phyloP scores from a whole-genome alignment of 2,113 vertebrate genomes.

The Corythornis vintsioides region DNA sequence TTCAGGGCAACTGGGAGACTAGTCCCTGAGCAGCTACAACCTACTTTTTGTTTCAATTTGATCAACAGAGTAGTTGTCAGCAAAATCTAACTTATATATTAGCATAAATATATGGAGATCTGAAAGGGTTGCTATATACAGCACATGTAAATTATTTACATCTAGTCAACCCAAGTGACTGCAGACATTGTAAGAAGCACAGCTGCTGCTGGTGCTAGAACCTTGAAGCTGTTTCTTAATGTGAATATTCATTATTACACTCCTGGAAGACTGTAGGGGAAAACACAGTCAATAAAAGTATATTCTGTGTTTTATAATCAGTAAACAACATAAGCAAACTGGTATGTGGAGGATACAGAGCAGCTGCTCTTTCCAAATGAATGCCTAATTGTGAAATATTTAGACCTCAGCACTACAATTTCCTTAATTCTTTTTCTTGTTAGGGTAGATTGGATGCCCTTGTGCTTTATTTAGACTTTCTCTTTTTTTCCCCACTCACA shows the following conservation, averaged over 20 bases:
- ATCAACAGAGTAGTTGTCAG: slow-evolving; percentile 46
- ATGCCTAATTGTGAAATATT: slow-evolving; percentile 55
- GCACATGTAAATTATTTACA: slow-evolving; percentile 71
- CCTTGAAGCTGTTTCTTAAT: slow-evolving; percentile 53
- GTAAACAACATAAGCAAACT: slow-evolving; percentile 22
- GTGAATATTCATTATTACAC: slow-evolving; percentile 38
- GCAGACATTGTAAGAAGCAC: slow-evolving; percentile 56
- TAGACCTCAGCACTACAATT: slow-evolving; percentile 20
- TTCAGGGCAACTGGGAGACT: slow-evolving; percentile 44
- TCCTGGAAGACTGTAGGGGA: slow-evolving; percentile 29
- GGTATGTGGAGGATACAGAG: slow-evolving; percentile 29
- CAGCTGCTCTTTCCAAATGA: slow-evolving; percentile 68
- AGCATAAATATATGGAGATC: slow-evolving; percentile 49
- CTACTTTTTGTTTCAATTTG: slow-evolving; percentile 56
- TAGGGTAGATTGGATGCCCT: background rate
- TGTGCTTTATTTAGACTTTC: slow-evolving; percentile 25
- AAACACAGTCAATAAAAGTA: background rate
- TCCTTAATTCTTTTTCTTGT: slow-evolving; percentile 48
- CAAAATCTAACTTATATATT: slow-evolving; percentile 48
- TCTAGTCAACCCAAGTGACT: slow-evolving; percentile 51
- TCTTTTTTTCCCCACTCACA: background rate
- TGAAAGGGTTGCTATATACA: slow-evolving; percentile 56
- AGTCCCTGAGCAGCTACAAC: slow-evolving; percentile 36
- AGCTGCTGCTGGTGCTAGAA: slow-evolving; percentile 62
- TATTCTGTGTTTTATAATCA: slow-evolving; percentile 34